Percentiles rank a stretch among this genome's conserved stretches.
These are phyloP conservation scores for Carterocephalus palaemon DNA, from an alignment of 2,888 invertebrate genomes.

Conservation along the genomic window DNA sequence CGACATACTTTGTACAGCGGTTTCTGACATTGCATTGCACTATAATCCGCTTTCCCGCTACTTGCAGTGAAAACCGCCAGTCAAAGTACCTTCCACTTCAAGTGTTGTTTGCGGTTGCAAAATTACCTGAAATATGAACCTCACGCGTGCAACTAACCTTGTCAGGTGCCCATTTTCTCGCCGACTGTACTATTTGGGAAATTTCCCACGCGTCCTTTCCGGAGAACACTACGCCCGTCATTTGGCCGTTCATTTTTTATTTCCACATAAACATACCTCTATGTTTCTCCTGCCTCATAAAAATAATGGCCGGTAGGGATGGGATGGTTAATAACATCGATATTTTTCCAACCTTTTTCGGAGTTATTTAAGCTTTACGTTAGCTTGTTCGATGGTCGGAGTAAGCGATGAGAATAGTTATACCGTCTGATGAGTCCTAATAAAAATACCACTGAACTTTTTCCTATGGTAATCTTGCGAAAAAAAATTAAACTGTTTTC, in stretches of 20 bases:
- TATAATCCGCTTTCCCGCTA: too few relatives aligned
- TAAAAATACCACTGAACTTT: background rate
- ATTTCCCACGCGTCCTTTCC: slow-evolving; percentile 35
- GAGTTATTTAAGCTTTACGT: slow-evolving; percentile 8
- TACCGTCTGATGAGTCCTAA: background rate
- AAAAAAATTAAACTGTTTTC: too few relatives aligned
- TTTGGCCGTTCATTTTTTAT: slow-evolving; percentile 42
- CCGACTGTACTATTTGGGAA: slow-evolving; percentile 26
- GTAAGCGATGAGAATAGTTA: slow-evolving; percentile 6
- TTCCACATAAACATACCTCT: slow-evolving; percentile 38
- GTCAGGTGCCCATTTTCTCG: slow-evolving; percentile 19
- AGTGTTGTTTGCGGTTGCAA: too few relatives aligned
- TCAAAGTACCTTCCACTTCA: too few relatives aligned
- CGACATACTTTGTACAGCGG: too few relatives aligned
- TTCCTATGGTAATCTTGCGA: too few relatives aligned
- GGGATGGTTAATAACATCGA: slow-evolving; percentile 26
- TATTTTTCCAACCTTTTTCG: slow-evolving; percentile 13
- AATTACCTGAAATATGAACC: too few relatives aligned
- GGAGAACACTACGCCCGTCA: slow-evolving; percentile 29
- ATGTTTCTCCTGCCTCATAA: slow-evolving; percentile 41
- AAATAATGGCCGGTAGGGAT: slow-evolving; percentile 40
- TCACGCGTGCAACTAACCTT: slow-evolving; percentile 20
- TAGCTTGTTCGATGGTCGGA: slow-evolving; percentile 1
- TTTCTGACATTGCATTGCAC: too few relatives aligned
- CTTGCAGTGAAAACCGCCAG: too few relatives aligned